phyloP scores from a whole-genome alignment of 2,888 invertebrate genomes.

The Acronicta aceris region DNA sequence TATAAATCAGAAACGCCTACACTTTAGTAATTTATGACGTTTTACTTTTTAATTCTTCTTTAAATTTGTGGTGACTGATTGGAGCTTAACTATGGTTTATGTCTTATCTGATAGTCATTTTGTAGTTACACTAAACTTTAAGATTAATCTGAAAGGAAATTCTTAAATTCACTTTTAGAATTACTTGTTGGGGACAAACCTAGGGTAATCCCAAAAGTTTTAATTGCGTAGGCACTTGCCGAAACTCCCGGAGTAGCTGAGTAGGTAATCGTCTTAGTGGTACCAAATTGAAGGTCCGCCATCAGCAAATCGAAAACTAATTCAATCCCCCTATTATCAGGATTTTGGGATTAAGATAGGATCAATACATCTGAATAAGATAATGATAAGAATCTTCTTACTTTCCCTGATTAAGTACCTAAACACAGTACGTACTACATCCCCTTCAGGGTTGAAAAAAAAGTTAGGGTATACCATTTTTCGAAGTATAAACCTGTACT shows the following conservation, averaged over 20 bases:
- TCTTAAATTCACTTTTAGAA: background rate
- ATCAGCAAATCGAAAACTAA: constrained; percentile 50
- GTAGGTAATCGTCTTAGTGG: constrained; percentile 33
- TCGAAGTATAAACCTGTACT: too few relatives aligned
- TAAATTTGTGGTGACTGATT: constrained; percentile 32
- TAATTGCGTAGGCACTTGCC: constrained; percentile 30
- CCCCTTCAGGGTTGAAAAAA: too few relatives aligned
- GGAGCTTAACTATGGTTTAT: constrained; percentile 5
- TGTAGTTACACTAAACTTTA: background rate
- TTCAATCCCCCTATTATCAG: constrained; percentile 29
- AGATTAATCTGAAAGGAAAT: background rate
- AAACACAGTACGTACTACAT: background rate
- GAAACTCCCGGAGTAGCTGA: constrained; percentile 17
- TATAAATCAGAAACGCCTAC: constrained; percentile 62
- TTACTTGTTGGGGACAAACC: constrained; percentile 5
- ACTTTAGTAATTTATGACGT: constrained; percentile 51
- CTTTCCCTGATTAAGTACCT: too few relatives aligned
- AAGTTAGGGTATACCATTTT: too few relatives aligned
- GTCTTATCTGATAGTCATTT: background rate
- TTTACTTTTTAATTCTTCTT: constrained; percentile 54
- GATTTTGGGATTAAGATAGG: constrained; percentile 12
- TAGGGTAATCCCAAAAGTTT: constrained; percentile 23
- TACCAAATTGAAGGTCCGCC: constrained; percentile 16
- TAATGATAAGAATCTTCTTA: too few relatives aligned
- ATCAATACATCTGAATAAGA: too few relatives aligned